These are phyloP conservation scores for Botia almorhae DNA, from an alignment of 2,797 vertebrate genomes.

Conservation along the genomic window DNA sequence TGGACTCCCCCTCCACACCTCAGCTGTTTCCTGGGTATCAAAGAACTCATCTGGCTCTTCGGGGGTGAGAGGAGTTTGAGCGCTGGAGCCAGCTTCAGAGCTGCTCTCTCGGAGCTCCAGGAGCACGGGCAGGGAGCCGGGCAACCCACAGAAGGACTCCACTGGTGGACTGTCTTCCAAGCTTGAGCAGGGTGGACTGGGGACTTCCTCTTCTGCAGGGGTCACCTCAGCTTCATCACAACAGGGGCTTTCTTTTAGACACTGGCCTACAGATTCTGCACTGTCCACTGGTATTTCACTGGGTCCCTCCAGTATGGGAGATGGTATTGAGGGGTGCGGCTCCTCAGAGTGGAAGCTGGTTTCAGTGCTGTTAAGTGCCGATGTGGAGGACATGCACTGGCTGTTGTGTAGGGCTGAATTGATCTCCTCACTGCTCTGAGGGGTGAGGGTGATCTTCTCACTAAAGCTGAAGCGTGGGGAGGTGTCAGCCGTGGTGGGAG, in stretches of 20 bases:
- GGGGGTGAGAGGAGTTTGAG: slow-evolving; percentile 78
- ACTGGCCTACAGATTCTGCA: slow-evolving; percentile 24
- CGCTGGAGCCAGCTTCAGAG: slow-evolving; percentile 80
- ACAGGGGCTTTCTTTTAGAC: slow-evolving; percentile 32
- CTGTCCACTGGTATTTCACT: slow-evolving; percentile 63
- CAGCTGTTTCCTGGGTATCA: slow-evolving; percentile 77
- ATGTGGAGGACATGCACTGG: slow-evolving; percentile 48
- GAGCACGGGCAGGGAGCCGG: slow-evolving; percentile 75
- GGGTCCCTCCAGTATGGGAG: slow-evolving; percentile 34
- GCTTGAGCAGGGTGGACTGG: slow-evolving; percentile 59
- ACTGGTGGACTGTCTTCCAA: slow-evolving; percentile 67
- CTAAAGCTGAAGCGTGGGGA: slow-evolving; percentile 89
- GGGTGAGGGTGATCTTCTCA: slow-evolving; percentile 83
- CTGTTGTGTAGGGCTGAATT: slow-evolving; percentile 66
- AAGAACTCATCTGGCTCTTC: slow-evolving; percentile 78
- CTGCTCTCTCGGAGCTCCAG: slow-evolving; percentile 81
- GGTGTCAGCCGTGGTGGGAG: slow-evolving; percentile 87
- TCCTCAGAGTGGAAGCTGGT: slow-evolving; percentile 38
- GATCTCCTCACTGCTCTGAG: slow-evolving; percentile 83
- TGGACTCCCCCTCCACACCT: slow-evolving; percentile 72
- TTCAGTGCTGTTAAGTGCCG: slow-evolving; percentile 43
- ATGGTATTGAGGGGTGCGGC: slow-evolving; percentile 22
- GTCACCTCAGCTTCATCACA: background rate
- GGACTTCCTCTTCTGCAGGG: background rate
- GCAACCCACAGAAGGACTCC: slow-evolving; percentile 72